Percentiles rank a stretch among this genome's conserved stretches.
These are phyloP conservation scores for Paramormyrops hopkinsi DNA, from an alignment of 2,797 vertebrate genomes.

Conservation along the genomic window DNA sequence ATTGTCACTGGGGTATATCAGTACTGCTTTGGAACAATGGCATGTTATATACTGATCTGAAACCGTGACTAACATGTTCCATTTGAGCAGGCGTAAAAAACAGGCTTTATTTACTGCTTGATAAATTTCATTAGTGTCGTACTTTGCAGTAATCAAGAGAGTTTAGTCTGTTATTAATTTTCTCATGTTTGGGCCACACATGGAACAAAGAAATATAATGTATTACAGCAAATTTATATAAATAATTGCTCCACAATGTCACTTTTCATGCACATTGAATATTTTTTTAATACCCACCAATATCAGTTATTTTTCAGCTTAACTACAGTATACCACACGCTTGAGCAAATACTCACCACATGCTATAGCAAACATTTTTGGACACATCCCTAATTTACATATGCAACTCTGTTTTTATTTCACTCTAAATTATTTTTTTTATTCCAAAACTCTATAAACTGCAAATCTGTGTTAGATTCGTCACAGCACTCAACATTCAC, in stretches of 20 bases:
- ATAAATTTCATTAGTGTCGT: neutral
- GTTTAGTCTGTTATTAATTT: neutral
- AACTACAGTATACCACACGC: neutral
- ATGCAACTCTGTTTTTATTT: neutral
- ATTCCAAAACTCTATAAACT: neutral
- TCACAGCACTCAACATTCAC: neutral
- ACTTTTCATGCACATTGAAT: neutral
- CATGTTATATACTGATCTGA: neutral
- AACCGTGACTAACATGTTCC: neutral
- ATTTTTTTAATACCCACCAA: neutral
- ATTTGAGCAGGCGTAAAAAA: neutral
- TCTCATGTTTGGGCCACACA: neutral
- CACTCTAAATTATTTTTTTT: neutral
- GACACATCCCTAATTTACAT: neutral
- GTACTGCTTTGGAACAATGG: neutral
- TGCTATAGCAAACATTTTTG: neutral
- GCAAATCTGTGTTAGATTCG: neutral
- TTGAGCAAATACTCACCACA: neutral
- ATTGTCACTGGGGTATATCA: neutral
- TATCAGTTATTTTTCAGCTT: neutral
- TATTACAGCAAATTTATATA: neutral
- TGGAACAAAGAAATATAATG: neutral
- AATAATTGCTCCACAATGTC: neutral
- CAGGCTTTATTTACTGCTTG: neutral
- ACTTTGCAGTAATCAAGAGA: neutral